Conservation (phyloP, 2,797 vertebrate species). For the Enoplosus armatus region DNA sequence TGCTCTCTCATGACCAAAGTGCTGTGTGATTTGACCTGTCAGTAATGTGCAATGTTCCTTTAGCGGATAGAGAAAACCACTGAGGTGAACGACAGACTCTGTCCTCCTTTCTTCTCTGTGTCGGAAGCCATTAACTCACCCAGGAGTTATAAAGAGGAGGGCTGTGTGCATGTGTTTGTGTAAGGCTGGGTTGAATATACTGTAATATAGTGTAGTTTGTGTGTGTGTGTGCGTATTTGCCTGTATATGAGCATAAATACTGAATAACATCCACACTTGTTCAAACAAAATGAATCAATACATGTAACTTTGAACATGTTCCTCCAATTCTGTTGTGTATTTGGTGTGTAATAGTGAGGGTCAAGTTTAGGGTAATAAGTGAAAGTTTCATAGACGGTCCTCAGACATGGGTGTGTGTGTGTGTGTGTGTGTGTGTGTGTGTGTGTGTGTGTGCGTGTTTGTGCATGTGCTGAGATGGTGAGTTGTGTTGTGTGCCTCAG, state of each 20-base stretch:
- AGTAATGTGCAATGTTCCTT: constrained; percentile 50
- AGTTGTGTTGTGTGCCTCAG: constrained; percentile 57
- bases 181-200: neutral
- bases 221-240: neutral
- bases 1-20: constrained; percentile 44
- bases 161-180: neutral
- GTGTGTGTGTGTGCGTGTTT: constrained; percentile 5
- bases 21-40: constrained; percentile 60
- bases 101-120: constrained; percentile 25
- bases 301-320: neutral
- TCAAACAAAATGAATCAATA: neutral
- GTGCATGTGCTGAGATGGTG: constrained; percentile 30
- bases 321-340: neutral
- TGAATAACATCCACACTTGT: neutral
- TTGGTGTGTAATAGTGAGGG: constrained; percentile 7
- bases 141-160: neutral
- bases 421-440: constrained; percentile 4
- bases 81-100: constrained; percentile 32
- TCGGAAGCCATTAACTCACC: constrained; percentile 13
- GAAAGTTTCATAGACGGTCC: constrained; percentile 29
- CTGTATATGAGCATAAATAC: neutral
- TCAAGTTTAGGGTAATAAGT: constrained; percentile 19
- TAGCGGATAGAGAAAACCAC: constrained; percentile 12
- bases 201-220: neutral
- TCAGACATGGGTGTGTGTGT: constrained; percentile 4